Conservation (phyloP, 2,113 vertebrate genomes). For the Mystacornis crossleyi region DNA sequence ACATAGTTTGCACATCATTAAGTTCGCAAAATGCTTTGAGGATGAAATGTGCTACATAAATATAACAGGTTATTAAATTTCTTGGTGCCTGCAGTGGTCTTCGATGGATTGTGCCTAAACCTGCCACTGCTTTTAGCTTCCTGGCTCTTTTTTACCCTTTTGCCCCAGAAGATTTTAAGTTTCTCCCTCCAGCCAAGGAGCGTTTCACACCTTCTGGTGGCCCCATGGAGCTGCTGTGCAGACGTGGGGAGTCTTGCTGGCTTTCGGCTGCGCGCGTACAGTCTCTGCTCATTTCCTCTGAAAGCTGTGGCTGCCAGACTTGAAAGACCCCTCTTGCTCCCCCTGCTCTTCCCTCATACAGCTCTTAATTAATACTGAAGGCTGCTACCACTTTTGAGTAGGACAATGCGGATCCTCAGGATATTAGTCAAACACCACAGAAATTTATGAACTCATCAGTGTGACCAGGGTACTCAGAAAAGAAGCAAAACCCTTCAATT, state of each 20-base stretch:
- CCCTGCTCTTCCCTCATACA: neutral
- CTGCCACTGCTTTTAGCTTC: neutral
- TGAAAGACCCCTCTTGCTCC: neutral
- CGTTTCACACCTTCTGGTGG: neutral
- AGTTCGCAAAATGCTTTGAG: slow-evolving; percentile 38
- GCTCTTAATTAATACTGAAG: slow-evolving; percentile 8
- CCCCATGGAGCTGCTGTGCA: neutral
- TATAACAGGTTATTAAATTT: slow-evolving; percentile 57
- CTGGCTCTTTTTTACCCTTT: neutral
- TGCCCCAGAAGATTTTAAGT: neutral
- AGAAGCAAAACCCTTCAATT: neutral
- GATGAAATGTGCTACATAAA: slow-evolving; percentile 47
- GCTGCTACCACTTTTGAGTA: neutral
- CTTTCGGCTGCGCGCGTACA: rapidly evolving
- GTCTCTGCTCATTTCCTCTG: neutral
- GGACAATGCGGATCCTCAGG: neutral
- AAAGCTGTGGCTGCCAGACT: rapidly evolving
- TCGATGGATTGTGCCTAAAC: neutral
- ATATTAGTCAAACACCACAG: neutral
- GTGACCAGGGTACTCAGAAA: neutral
- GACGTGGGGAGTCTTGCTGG: rapidly evolving
- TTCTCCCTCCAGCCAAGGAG: neutral
- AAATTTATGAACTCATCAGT: neutral
- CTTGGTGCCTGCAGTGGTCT: neutral
- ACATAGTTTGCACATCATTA: slow-evolving; percentile 46